Evolutionary conservation across 1,140 invertebrate species (phyloP), one percentile per base, ranked within the genome.

Genomic region (Magallana ariakensis): DNA sequence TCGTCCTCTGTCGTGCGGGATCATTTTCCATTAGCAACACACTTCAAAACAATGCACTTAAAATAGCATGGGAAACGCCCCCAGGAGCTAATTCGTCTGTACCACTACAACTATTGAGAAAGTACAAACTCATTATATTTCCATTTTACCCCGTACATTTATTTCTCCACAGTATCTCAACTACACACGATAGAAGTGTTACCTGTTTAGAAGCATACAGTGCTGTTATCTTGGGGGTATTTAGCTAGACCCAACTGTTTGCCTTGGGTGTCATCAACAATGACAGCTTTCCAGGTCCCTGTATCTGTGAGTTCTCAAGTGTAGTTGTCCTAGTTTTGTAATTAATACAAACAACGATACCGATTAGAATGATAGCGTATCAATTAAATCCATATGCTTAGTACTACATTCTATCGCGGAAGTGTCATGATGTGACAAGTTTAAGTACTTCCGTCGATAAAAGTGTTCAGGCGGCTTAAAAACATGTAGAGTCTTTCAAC

Each of bases 391-490:
- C 13, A 26, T 75, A 75, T 26, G 66, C 22, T 13, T 26, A 26
- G 66, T 33, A 75, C 66, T 75, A 33, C 22, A 75, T 13, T 75
- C 66, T 75, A 75, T 75, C 66, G 66, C 66, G 66, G 66, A 75
- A 75, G 66, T 75, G 66, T 75, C 66, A 75, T 75, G 66, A 13
- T 26, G 66, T 75, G 66, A 33, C 66, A 75, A 22, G 22, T 75
- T 75, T 26, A 75, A 75, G 66, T 75, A 75, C 22, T 26, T 75
- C 66, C 66, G 66, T 11, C 22, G 22, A 13, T 70, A 33, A 4
- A 46, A 75, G 22, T 75, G 19, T 33, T 19, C 22, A 19, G 22
- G 9, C 8, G 22, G 2, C 22, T 75, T 2, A 13, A 26, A 62
- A 62, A 46, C 33, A 46, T 46, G 33, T 46, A 46, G 33, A 46